Evolutionary conservation across 2,888 invertebrate species (phyloP).

Genomic region (Aspidiotus destructor): DNA sequence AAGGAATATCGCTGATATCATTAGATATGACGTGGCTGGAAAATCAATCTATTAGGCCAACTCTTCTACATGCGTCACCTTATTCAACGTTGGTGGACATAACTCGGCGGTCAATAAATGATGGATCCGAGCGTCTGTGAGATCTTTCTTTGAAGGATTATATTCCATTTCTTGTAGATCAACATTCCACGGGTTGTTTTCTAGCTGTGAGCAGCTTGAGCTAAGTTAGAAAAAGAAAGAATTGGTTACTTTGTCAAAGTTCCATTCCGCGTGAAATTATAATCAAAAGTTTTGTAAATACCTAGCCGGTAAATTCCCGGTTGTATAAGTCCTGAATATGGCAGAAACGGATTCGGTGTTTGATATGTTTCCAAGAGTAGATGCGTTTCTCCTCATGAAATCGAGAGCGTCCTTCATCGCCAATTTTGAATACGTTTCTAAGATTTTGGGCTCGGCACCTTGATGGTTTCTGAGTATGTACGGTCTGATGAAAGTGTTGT

Average conservation of each 20-base stretch:
- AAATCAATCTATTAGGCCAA: too few relatives aligned
- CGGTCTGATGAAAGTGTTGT: slow-evolving; percentile 85
- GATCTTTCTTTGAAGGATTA: slow-evolving; percentile 81
- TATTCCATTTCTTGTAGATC: slow-evolving; percentile 90
- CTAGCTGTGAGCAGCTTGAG: slow-evolving; percentile 74
- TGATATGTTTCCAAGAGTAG: slow-evolving; percentile 69
- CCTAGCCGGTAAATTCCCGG: slow-evolving; percentile 75
- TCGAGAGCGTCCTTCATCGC: slow-evolving; percentile 91
- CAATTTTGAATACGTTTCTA: slow-evolving; percentile 86
- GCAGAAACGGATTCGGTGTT: slow-evolving; percentile 85
- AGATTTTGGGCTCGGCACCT: slow-evolving; percentile 83
- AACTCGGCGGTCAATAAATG: slow-evolving; percentile 82
- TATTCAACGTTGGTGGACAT: slow-evolving; percentile 45
- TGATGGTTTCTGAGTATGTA: slow-evolving; percentile 73
- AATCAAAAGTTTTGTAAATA: slow-evolving; percentile 41
- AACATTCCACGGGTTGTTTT: slow-evolving; percentile 77
- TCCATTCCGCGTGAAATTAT: neutral
- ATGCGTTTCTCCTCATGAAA: slow-evolving; percentile 77
- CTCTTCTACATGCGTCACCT: too few relatives aligned
- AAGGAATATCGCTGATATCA: too few relatives aligned
- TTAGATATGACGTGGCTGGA: too few relatives aligned
- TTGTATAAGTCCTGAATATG: slow-evolving; percentile 79
- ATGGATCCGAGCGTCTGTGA: slow-evolving; percentile 88
- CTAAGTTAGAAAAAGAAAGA: slow-evolving; percentile 43
- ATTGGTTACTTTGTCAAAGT: neutral